Base-by-base conservation (phyloP, 2,888 invertebrate genomes). In the Hemistola chrysoprasaria region DNA sequence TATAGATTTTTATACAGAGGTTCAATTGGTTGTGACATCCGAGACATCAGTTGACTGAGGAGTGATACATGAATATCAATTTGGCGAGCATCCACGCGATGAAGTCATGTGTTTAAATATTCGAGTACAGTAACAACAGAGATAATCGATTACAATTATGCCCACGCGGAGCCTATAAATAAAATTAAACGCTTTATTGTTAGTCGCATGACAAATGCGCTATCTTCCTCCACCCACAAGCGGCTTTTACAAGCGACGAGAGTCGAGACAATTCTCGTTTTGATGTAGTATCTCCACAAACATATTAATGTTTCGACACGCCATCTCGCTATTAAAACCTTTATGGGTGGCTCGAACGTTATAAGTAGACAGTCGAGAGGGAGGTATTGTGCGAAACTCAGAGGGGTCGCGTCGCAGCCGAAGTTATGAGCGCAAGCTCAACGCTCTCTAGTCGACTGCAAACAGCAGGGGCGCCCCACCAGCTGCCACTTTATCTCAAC, bases 271-370 rank as follows among this genome's bases (percentile, higher is more conserved):
- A 67, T 70, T 62, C 66, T 60, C 57, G 59, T 62, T 65, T 67
- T 68, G 70, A 68, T 70, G 65, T 68, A 68, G 70, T 72, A 73
- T 71, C 64, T 61, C 75, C 68, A 67, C 75, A 71, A 71, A 74
- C 67, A 72, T 76, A 78, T 79, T 78, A 78, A 78, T 81, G 78
- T 82, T 83, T 78, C 71, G 74, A 79, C 82, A 82, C 80, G 79
- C 71, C 66, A 76, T 72, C 71, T 77, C 68, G 73, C 73, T 65
- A 82, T 86, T 80, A 85, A 77, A 78, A 77, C 73, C 72, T 76
- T 75, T 79, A 81, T 72, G 64, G 72, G 58, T 58, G 65, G 62
- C 47, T 61, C 65, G 64, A 65, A 71, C 67, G 68, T 71, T 72
- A 68, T 65, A 65, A 72, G 67, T 67, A 58, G 65, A 65, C 62